A percentile compares a stretch with the other conserved stretches of the same genome.
These are phyloP conservation scores for Nephila pilipes DNA, from an alignment of 1,140 invertebrate genomes.

Conservation along the genomic window DNA sequence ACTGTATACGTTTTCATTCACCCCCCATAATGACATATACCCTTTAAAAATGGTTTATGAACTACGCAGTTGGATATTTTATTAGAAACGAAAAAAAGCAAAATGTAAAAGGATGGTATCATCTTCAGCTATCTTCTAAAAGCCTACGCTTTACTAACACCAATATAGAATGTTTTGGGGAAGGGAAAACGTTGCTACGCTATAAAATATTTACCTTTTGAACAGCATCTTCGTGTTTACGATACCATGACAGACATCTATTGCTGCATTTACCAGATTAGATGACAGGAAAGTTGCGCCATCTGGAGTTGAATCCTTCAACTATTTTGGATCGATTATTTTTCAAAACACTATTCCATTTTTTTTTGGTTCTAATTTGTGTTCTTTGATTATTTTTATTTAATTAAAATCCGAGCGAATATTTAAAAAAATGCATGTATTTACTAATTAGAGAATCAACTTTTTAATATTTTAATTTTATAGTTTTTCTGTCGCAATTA, in stretches of 20 bases:
- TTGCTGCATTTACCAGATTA: slow-evolving; percentile 29
- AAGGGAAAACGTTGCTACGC: slow-evolving; percentile 12
- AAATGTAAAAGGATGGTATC: neutral
- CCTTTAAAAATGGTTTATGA: slow-evolving; percentile 25
- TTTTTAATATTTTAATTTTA: too few relatives aligned
- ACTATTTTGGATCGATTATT: neutral
- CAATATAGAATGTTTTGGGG: neutral
- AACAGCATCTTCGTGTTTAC: slow-evolving; percentile 38
- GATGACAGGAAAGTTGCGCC: neutral
- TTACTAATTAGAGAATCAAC: too few relatives aligned
- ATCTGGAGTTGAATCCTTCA: neutral
- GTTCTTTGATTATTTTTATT: neutral
- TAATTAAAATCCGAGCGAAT: too few relatives aligned
- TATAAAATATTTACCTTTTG: slow-evolving; percentile 35
- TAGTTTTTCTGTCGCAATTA: too few relatives aligned
- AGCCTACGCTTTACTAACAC: neutral
- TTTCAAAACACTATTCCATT: neutral
- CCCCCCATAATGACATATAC: slow-evolving; percentile 1
- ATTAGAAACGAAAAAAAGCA: neutral
- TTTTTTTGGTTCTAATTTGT: neutral
- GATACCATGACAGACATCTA: slow-evolving; percentile 28
- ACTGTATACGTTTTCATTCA: neutral
- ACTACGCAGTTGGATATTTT: neutral
- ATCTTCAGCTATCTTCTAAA: neutral
- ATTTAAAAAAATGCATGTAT: too few relatives aligned